Evolutionary conservation across 2,113 vertebrate genomes (phyloP).

Genomic region (Microcebus jonahi): DNA sequence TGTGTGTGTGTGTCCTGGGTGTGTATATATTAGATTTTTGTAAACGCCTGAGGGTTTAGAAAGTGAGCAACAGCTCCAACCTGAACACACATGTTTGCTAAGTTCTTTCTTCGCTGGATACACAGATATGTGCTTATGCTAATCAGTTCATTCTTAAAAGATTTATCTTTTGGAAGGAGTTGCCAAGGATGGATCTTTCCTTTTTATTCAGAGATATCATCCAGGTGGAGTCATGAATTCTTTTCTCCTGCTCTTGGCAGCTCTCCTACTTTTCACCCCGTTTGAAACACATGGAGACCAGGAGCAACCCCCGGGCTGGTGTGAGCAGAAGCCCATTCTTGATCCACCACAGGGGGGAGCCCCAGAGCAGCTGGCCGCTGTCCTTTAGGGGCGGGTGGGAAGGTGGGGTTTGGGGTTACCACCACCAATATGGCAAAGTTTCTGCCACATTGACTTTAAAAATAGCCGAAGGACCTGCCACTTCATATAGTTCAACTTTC

Average conservation of each 20-base stretch:
- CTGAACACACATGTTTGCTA: neutral
- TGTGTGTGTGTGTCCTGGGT: neutral
- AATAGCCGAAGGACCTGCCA: neutral
- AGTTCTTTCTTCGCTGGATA: neutral
- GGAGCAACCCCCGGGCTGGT: fast-evolving
- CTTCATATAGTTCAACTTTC: fast-evolving
- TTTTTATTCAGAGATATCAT: neutral
- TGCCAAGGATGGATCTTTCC: neutral
- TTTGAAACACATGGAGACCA: neutral
- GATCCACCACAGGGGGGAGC: constrained; percentile 78
- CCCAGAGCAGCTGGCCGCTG: neutral
- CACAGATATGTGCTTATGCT: neutral
- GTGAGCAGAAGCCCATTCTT: neutral
- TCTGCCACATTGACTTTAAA: fast-evolving
- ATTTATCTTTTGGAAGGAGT: neutral
- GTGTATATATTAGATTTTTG: neutral
- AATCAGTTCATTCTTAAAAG: neutral
- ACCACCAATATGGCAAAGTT: neutral
- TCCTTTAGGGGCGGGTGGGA: neutral
- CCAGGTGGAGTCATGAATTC: neutral
- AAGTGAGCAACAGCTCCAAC: neutral
- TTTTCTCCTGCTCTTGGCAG: fast-evolving
- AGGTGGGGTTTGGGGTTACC: neutral
- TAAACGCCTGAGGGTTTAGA: constrained; percentile 8
- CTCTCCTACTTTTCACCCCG: fast-evolving